phyloP scores from a whole-genome alignment of 2,797 vertebrate genomes.

The Danionella dracula region DNA sequence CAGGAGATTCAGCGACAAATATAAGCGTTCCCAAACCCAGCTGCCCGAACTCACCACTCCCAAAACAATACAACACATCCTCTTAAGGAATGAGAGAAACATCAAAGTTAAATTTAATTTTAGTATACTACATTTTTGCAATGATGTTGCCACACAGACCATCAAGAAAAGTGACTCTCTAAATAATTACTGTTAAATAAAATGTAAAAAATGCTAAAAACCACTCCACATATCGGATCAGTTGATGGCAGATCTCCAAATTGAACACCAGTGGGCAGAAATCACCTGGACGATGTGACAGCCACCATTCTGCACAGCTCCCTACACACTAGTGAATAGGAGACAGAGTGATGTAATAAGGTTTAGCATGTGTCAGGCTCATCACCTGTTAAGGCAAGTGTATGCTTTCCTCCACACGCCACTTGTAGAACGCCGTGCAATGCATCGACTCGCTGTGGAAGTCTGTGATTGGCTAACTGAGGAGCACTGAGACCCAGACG shows the following conservation, averaged over 20 bases:
- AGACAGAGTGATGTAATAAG: too few relatives aligned
- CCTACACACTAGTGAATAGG: too few relatives aligned
- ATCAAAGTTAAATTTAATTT: background rate
- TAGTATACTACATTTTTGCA: too few relatives aligned
- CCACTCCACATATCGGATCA: too few relatives aligned
- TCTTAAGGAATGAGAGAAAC: conserved; percentile 39
- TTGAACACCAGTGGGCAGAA: too few relatives aligned
- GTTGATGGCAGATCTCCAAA: too few relatives aligned
- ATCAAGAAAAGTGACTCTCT: too few relatives aligned
- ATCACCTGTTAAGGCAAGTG: conserved; percentile 79
- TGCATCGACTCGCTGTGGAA: conserved; percentile 77
- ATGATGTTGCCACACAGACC: too few relatives aligned
- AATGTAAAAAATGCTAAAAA: background rate
- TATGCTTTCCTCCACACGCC: conserved; percentile 84
- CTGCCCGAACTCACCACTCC: conserved; percentile 81
- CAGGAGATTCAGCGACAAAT: conserved; percentile 76
- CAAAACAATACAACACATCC: conserved; percentile 76
- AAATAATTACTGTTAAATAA: background rate
- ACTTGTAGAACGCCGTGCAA: conserved; percentile 73
- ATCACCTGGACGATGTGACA: too few relatives aligned
- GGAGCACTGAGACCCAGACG: conserved; percentile 74
- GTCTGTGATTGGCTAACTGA: conserved; percentile 71
- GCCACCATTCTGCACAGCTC: too few relatives aligned
- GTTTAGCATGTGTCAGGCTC: too few relatives aligned
- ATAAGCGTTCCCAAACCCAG: conserved; percentile 82